Conservation (phyloP, 2,888 invertebrate genomes). For the Tinea semifulvella region DNA sequence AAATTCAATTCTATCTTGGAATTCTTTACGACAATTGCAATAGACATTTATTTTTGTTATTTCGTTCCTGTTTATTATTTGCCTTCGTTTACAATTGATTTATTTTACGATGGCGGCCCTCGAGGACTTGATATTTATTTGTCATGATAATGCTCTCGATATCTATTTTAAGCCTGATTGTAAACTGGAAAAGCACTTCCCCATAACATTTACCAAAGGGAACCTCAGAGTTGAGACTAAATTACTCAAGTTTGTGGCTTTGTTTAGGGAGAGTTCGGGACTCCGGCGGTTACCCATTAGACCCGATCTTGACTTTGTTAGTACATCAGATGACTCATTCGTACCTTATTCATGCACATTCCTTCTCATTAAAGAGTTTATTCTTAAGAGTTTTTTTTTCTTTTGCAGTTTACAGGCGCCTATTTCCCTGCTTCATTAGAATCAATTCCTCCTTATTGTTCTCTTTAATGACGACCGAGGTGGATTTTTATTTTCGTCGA, state of each 20-base stretch:
- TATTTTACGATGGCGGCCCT: not conserved
- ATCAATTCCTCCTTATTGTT: conserved; percentile 5
- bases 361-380: conserved; percentile 35
- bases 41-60: conserved; percentile 34
- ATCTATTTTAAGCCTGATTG: no score
- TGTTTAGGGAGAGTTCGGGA: conserved; percentile 27
- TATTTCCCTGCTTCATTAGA: conserved; percentile 20
- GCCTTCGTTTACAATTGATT: conserved; percentile 19
- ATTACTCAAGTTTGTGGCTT: conserved; percentile 28
- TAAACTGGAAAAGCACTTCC: no score
- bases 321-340: conserved; percentile 34
- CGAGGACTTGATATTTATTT: not conserved
- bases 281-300: conserved; percentile 25
- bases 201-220: conserved; percentile 20
- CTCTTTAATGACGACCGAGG: not conserved
- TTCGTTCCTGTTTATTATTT: conserved; percentile 20
- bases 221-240: conserved; percentile 22
- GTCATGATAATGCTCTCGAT: not conserved
- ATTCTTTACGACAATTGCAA: conserved; percentile 38
- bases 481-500: conserved; percentile 26
- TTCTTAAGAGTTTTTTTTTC: conserved; percentile 25
- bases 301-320: conserved; percentile 21
- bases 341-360: conserved; percentile 26
- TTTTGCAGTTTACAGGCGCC: conserved; percentile 28
- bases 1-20: conserved; percentile 39